Evolutionary conservation across 2,797 vertebrate genomes (phyloP), one percentile per base, ranked within the genome.

Genomic region (Pogoniulus pusillus): DNA sequence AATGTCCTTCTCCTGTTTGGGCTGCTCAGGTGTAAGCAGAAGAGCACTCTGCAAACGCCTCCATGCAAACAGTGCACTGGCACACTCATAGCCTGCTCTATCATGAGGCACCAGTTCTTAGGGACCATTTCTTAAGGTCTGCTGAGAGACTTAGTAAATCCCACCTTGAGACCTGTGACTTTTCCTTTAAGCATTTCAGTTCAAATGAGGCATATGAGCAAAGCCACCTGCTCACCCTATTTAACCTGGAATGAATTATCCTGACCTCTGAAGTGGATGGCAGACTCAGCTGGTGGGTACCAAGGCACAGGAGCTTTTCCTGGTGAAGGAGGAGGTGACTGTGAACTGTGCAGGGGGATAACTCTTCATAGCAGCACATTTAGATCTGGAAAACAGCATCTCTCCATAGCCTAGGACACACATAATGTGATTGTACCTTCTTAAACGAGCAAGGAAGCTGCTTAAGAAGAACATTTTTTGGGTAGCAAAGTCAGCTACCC

Each of bases 211-310:
- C 13, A 70, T 1, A 1, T 23, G 17, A 74, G 30, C 2, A 3
- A 79, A 72, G 71, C 24, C 16, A 73, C n/a, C 65, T 45, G 58
- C 39, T 85, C 29, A 32, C 24, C 14, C 29, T 24, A 11, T 47
- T 69, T 70, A 62, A 72, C 26, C 6, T 39, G 13, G 11, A 74
- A 10, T 0, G 1, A 26, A 60, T 82, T 77, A 37, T 49, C 75
- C 47, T 0, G 6, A 6, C 5, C 3, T 41, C 5, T 2, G 59
- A 81, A 23, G 32, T 2, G 1, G 49, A 49, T 0, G 1, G 47
- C 2, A 8, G 30, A 35, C 15, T 80, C 58, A 55, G 47, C 6
- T 3, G 2, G 45, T 0, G 1, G 14, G 32, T 34, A 34, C 17
- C 30, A 24, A 39, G 60, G 16, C 27, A 65, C 6, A 26, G 54